phyloP scores from a whole-genome alignment of 2,113 vertebrate species.

The Casuarius casuarius region DNA sequence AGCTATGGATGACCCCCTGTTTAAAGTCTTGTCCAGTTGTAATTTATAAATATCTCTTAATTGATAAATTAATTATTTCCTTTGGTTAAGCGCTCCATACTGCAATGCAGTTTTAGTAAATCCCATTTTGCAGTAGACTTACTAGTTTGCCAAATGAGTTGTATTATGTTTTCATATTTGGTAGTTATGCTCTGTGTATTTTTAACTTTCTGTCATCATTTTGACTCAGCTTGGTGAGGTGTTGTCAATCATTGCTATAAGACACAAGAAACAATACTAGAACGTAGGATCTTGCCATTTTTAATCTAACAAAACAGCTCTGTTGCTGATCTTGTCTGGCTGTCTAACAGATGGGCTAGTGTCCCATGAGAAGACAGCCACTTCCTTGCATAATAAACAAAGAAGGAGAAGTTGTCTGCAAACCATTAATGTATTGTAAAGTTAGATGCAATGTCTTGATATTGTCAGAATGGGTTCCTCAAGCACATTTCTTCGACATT shows the following conservation, averaged over 20 bases:
- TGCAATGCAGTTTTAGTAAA: background rate
- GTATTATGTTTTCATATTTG: background rate
- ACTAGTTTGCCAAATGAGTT: background rate
- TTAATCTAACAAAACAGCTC: slow-evolving; percentile 39
- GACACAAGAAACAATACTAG: slow-evolving; percentile 1
- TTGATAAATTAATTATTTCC: slow-evolving; percentile 52
- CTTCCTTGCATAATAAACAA: slow-evolving; percentile 69
- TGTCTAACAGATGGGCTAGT: slow-evolving; percentile 60
- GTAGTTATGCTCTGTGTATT: background rate
- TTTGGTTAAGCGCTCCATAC: background rate
- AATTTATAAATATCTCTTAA: slow-evolving; percentile 48
- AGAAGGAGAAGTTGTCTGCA: slow-evolving; percentile 63
- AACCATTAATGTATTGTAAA: slow-evolving; percentile 63
- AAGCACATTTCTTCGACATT: slow-evolving; percentile 57
- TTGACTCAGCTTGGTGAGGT: background rate
- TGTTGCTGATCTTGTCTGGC: slow-evolving; percentile 47
- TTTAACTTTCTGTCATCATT: background rate
- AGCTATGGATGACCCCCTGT: slow-evolving; percentile 9
- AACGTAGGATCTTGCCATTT: slow-evolving; percentile 35
- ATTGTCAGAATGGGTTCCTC: slow-evolving; percentile 46
- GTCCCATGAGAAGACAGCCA: slow-evolving; percentile 62
- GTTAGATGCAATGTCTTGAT: slow-evolving; percentile 54
- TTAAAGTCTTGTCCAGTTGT: slow-evolving; percentile 48
- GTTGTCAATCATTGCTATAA: slow-evolving; percentile 4
- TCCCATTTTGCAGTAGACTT: background rate